Evolutionary conservation across 2,113 vertebrate species (phyloP).

Genomic region (Theristicus caerulescens): DNA sequence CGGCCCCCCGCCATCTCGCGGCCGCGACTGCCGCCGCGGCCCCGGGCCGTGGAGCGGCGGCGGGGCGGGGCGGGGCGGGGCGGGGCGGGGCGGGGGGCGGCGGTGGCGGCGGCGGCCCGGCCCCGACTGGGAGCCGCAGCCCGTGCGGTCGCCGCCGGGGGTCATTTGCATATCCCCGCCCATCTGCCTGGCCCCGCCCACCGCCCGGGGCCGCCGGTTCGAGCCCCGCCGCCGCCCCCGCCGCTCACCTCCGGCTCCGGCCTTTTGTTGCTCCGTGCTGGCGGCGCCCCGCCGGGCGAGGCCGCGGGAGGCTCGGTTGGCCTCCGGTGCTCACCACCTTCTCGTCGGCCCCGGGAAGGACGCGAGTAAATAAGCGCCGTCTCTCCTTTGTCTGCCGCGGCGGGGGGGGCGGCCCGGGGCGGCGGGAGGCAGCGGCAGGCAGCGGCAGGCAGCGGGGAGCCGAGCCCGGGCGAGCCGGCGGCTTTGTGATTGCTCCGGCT

Average conservation of each 20-base stretch:
- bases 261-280: conserved; percentile 1
- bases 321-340: not conserved
- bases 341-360: not conserved
- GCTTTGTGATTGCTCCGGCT: conserved; percentile 23
- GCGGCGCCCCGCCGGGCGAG: not conserved
- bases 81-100: not conserved
- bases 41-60: not conserved
- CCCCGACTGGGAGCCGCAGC: not conserved
- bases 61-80: not conserved
- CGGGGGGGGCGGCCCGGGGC: not conserved
- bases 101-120: not conserved
- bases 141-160: not conserved
- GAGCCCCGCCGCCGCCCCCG: not conserved
- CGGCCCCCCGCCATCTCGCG: not conserved
- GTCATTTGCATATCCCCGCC: conserved; percentile 61
- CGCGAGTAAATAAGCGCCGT: not conserved
- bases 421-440: not conserved
- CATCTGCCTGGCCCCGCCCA: not conserved
- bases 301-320: not conserved
- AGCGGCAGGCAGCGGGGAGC: not conserved
- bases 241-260: not conserved
- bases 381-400: conserved; percentile 50
- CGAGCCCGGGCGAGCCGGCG: not conserved
- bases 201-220: not conserved
- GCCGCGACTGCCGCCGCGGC: not conserved